A percentile compares a stretch with the other conserved stretches of the same genome.
Conservation (phyloP, 2,797 vertebrate species). For the Tapera naevia region DNA sequence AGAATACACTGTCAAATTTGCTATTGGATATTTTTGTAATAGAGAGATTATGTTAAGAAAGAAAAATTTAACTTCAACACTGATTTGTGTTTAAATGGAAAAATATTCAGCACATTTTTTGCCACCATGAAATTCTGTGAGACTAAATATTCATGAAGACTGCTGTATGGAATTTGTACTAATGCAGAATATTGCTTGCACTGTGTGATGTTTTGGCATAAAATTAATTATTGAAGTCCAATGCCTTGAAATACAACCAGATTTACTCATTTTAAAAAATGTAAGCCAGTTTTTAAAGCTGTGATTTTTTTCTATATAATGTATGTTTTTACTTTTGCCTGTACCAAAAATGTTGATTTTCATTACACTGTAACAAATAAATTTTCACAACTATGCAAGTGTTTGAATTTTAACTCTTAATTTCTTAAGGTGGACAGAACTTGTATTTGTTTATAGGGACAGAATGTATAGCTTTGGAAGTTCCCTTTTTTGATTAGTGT, state of each 20-base stretch:
- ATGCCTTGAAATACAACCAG: slow-evolving; percentile 54
- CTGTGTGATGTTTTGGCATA: slow-evolving; percentile 48
- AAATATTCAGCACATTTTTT: slow-evolving; percentile 17
- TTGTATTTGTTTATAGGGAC: not conserved
- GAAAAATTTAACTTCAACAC: slow-evolving; percentile 18
- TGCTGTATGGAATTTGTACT: slow-evolving; percentile 58
- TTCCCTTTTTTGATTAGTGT: not conserved
- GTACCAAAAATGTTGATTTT: slow-evolving; percentile 59
- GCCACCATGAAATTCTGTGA: slow-evolving; percentile 38
- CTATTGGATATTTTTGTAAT: slow-evolving; percentile 55
- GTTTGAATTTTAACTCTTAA: slow-evolving; percentile 4
- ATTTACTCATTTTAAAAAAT: slow-evolving; percentile 59
- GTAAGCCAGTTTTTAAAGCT: slow-evolving; percentile 65
- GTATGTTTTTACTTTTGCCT: slow-evolving; percentile 67
- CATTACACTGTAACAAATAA: slow-evolving; percentile 68
- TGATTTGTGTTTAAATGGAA: slow-evolving; percentile 49
- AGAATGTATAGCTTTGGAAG: not conserved
- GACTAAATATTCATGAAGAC: slow-evolving; percentile 53
- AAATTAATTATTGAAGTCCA: slow-evolving; percentile 52
- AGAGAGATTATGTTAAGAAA: slow-evolving; percentile 45
- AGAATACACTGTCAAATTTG: slow-evolving; percentile 61
- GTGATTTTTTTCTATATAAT: slow-evolving; percentile 50
- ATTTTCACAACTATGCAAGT: slow-evolving; percentile 63
- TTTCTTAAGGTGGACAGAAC: not conserved
- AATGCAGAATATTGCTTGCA: slow-evolving; percentile 41